These are phyloP conservation scores for Typhlichthys eigenmanni DNA, from an alignment of 2,797 vertebrate species.

Conservation along the genomic window DNA sequence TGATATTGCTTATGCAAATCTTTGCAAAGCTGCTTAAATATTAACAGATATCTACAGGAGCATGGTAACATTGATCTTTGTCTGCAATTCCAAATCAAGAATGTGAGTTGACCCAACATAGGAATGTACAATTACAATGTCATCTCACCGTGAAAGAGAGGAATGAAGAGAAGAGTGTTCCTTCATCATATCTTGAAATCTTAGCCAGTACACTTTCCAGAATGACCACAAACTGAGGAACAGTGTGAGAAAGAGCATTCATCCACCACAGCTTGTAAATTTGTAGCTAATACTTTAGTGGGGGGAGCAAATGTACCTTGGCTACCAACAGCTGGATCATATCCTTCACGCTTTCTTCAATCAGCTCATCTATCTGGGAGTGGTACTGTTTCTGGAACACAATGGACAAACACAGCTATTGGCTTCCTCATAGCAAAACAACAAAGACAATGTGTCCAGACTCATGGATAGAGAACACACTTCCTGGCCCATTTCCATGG, in stretches of 20 bases:
- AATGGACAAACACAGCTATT: neutral
- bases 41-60: too few species aligned
- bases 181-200: conserved; percentile 98
- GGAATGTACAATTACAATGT: neutral
- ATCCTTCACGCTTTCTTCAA: conserved; percentile 98
- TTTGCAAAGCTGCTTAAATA: too few species aligned
- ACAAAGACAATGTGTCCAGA: neutral
- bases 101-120: too few species aligned
- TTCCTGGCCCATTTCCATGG: conserved; percentile 99
- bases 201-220: conserved; percentile 96
- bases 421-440: neutral
- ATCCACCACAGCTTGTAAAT: neutral
- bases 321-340: conserved; percentile 98
- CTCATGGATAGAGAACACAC: conserved; percentile 68
- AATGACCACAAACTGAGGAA: conserved; percentile 90
- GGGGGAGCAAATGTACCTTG: conserved; percentile 82
- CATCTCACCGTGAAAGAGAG: conserved; percentile 96
- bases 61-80: neutral
- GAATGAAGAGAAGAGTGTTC: conserved; percentile 98
- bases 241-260: neutral
- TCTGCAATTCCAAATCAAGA: neutral
- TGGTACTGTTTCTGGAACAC: conserved; percentile 92
- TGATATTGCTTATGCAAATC: too few species aligned
- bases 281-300: neutral
- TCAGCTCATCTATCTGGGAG: conserved; percentile 97